Percentiles rank a stretch among this genome's conserved stretches.
Evolutionary conservation across 2,888 invertebrate species (phyloP).

Genomic region (Rhingia campestris): DNA sequence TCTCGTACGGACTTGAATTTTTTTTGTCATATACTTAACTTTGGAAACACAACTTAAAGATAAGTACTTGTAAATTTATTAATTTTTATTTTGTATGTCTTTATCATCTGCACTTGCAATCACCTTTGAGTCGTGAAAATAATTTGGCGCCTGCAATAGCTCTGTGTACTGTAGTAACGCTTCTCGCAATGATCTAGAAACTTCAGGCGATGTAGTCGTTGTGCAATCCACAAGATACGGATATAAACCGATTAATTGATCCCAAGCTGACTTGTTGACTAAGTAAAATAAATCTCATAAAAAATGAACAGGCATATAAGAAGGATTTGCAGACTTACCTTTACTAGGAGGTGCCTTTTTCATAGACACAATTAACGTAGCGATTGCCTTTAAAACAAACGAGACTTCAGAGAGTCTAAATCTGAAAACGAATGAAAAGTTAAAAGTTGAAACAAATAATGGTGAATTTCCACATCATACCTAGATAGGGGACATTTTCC

Average conservation of each 20-base stretch:
- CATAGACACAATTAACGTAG: constrained; percentile 94
- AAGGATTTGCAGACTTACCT: constrained; percentile 83
- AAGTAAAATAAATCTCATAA: constrained; percentile 76
- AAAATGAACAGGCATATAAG: no score
- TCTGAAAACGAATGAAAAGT: constrained; percentile 83
- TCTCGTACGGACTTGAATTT: constrained; percentile 24
- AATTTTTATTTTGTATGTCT: constrained; percentile 65
- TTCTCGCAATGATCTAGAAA: constrained; percentile 90
- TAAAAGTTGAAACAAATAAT: background rate
- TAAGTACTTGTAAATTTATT: constrained; percentile 29
- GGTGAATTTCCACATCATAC: constrained; percentile 81
- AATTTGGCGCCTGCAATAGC: constrained; percentile 87
- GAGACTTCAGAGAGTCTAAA: constrained; percentile 97
- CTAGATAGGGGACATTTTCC: constrained; percentile 93
- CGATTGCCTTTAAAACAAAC: constrained; percentile 96
- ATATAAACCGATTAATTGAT: constrained; percentile 94
- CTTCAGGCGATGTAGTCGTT: constrained; percentile 90
- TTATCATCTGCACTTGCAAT: constrained; percentile 47
- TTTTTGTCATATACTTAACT: constrained; percentile 26
- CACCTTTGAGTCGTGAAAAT: constrained; percentile 59
- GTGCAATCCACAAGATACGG: constrained; percentile 94
- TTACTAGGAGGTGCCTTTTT: constrained; percentile 95
- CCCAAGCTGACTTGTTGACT: constrained; percentile 96
- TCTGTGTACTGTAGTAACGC: constrained; percentile 94
- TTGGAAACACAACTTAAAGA: constrained; percentile 32